phyloP scores from a whole-genome alignment of 2,888 invertebrate species.

The Dasypolia templi region DNA sequence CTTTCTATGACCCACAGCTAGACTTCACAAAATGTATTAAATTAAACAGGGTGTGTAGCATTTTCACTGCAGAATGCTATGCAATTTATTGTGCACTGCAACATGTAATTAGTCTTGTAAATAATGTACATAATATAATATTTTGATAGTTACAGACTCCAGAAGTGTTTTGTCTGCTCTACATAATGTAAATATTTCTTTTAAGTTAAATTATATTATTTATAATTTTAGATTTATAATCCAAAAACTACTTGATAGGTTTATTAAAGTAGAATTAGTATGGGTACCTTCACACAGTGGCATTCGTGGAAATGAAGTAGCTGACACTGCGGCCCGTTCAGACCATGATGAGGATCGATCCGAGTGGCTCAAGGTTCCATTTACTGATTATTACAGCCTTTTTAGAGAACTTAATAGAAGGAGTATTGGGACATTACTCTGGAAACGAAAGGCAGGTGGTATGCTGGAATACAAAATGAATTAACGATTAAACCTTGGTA shows the following conservation, averaged over 20 bases:
- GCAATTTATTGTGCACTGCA: slow-evolving; percentile 7
- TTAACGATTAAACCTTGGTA: background rate
- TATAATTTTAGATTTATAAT: background rate
- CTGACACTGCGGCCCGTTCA: too few species aligned
- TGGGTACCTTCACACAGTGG: background rate
- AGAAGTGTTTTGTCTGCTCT: background rate
- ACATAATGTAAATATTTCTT: too few species aligned
- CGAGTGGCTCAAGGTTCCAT: too few species aligned
- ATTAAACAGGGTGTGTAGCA: background rate
- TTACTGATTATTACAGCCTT: too few species aligned
- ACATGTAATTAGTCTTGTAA: background rate
- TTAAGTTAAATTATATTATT: too few species aligned
- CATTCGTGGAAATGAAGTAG: too few species aligned
- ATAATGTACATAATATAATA: background rate
- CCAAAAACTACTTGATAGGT: background rate
- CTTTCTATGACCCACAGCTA: slow-evolving; percentile 2
- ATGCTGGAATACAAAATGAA: background rate
- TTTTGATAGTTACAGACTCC: slow-evolving; percentile 1
- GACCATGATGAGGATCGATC: too few species aligned
- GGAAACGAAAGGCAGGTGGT: too few species aligned
- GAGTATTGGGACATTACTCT: too few species aligned
- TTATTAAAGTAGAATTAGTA: background rate
- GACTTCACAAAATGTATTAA: background rate
- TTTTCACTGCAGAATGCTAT: slow-evolving; percentile 1
- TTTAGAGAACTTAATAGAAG: too few species aligned